Evolutionary conservation across 2,888 invertebrate species (phyloP).

Genomic region (Alviniconcha strummeri): DNA sequence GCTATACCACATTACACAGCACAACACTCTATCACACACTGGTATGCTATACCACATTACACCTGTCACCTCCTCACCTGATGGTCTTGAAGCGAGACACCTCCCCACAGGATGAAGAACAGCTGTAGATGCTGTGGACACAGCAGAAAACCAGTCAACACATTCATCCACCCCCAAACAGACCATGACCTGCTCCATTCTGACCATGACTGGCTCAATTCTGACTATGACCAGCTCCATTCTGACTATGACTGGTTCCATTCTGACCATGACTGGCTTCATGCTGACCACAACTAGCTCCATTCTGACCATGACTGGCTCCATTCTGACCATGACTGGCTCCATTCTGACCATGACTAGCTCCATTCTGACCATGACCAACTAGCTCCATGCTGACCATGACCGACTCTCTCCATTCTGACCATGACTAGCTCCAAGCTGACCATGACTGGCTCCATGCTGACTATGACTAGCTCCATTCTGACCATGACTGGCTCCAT

Average conservation of each 20-base stretch:
- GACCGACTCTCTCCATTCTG: too few species aligned
- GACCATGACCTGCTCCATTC: not conserved
- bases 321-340: not conserved
- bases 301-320: not conserved
- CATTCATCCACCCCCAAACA: slow-evolving; percentile 2
- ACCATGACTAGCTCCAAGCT: not conserved
- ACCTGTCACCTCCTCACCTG: slow-evolving; percentile 17
- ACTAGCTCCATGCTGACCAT: not conserved
- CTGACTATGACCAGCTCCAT: too few species aligned
- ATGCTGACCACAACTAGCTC: not conserved
- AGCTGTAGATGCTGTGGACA: slow-evolving; percentile 37
- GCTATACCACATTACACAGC: too few species aligned
- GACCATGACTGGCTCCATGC: not conserved
- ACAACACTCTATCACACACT: too few species aligned
- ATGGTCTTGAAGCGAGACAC: slow-evolving; percentile 19
- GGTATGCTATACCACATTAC: too few species aligned
- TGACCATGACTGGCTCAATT: not conserved
- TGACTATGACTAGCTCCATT: too few species aligned
- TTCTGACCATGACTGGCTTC: not conserved
- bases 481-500: not conserved
- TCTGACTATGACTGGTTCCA: too few species aligned
- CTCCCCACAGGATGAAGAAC: slow-evolving; percentile 25
- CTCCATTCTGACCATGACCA: not conserved
- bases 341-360: not conserved
- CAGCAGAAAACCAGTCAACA: not conserved